A percentile compares a stretch with the other conserved stretches of the same genome.
phyloP scores from a whole-genome alignment of 1,140 invertebrate species.

The Alviniconcha marisindica region DNA sequence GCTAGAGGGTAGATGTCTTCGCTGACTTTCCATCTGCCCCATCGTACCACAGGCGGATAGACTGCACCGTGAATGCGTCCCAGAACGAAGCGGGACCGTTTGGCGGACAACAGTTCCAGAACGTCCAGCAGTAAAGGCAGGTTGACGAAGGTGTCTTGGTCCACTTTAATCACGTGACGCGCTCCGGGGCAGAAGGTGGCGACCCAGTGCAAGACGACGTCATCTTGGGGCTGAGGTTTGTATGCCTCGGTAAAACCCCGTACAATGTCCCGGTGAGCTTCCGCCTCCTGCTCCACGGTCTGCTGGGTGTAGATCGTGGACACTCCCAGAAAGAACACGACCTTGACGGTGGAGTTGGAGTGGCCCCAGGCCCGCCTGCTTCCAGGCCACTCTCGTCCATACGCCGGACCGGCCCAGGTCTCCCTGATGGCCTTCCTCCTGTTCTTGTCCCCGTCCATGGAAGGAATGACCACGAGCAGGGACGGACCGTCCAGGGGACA shows the following conservation, averaged over 20 bases:
- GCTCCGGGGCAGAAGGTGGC: not conserved
- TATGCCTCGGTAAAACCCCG: constrained; percentile 67
- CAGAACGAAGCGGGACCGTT: not conserved
- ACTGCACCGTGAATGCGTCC: not conserved
- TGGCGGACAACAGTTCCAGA: not conserved
- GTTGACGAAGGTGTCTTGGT: constrained; percentile 35
- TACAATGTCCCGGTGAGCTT: constrained; percentile 57
- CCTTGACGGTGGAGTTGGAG: constrained; percentile 23
- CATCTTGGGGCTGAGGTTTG: constrained; percentile 30
- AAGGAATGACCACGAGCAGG: constrained; percentile 60
- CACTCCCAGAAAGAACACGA: constrained; percentile 43
- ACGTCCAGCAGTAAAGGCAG: not conserved
- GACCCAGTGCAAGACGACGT: constrained; percentile 1
- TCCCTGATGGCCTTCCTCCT: constrained; percentile 57
- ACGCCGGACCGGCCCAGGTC: constrained; percentile 63
- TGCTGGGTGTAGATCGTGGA: not conserved
- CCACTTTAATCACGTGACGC: constrained; percentile 30
- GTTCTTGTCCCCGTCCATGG: constrained; percentile 48
- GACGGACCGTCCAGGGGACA: constrained; percentile 19
- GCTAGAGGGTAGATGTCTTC: not conserved
- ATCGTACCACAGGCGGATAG: not conserved
- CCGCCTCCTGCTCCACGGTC: constrained; percentile 44
- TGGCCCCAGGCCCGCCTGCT: not conserved
- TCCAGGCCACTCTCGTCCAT: not conserved
- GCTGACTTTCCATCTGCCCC: not conserved